phyloP scores from a whole-genome alignment of 37 sponge, comb jelly and placozoan species.

The Haliclona indistincta region DNA sequence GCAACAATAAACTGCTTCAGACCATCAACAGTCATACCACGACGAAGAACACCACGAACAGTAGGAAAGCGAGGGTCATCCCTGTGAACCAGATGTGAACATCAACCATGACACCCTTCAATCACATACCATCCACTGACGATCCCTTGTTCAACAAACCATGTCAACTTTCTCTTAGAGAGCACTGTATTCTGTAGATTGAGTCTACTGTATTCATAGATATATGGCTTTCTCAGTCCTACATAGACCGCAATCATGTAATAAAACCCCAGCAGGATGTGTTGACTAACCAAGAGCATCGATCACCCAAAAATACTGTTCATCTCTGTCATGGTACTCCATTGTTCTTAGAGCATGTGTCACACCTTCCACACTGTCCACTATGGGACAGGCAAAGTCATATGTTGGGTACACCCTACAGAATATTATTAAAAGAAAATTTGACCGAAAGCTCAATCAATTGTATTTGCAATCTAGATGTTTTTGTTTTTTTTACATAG shows the following conservation, averaged over 20 bases:
- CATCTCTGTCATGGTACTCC: constrained; percentile 96
- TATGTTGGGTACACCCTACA: constrained; percentile 97
- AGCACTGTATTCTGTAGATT: constrained; percentile 97
- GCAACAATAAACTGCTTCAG: constrained; percentile 95
- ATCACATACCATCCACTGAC: constrained; percentile 91
- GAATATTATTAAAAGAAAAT: not conserved
- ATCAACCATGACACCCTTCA: not conserved
- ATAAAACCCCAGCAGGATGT: not conserved
- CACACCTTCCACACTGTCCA: constrained; percentile 98
- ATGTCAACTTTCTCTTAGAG: constrained; percentile 94
- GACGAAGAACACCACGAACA: constrained; percentile 93
- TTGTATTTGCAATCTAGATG: not conserved
- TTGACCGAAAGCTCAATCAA: not conserved
- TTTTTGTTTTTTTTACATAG: not conserved
- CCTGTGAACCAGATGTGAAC: constrained; percentile 38
- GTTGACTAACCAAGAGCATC: constrained; percentile 48
- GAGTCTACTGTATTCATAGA: constrained; percentile 95
- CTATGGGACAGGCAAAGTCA: constrained; percentile 98
- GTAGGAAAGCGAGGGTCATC: constrained; percentile 99
- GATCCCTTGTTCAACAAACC: constrained; percentile 96
- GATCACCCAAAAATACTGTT: constrained; percentile 91
- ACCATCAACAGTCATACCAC: constrained; percentile 97
- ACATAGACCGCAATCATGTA: not conserved
- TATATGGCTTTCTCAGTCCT: constrained; percentile 57
- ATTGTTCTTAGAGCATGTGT: constrained; percentile 98